Percentiles rank a stretch among this genome's conserved stretches.
Evolutionary conservation across 2,888 invertebrate species (phyloP).

Genomic region (Argyra leucocephala): DNA sequence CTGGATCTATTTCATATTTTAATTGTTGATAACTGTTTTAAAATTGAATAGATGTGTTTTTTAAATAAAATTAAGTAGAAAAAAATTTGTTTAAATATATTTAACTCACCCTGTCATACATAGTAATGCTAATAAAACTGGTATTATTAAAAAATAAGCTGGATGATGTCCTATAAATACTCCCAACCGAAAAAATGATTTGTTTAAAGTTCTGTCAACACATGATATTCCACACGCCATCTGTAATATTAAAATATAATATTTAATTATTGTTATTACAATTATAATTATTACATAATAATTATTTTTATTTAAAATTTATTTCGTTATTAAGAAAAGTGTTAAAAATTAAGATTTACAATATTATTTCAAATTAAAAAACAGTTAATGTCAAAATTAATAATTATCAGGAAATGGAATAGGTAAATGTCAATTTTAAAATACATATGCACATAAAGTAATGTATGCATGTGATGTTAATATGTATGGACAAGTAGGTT

Average conservation of each 20-base stretch:
- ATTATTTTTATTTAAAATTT: neutral
- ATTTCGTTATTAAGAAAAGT: no score
- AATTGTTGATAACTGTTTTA: conserved; percentile 59
- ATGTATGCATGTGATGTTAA: no score
- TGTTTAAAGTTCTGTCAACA: conserved; percentile 70
- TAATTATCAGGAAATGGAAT: no score
- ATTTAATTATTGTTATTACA: neutral
- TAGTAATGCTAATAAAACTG: conserved; percentile 67
- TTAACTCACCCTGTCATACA: conserved; percentile 63
- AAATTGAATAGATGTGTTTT: conserved; percentile 2
- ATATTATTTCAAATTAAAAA: no score
- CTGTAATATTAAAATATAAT: conserved; percentile 43
- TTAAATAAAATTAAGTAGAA: neutral
- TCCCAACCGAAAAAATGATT: conserved; percentile 73
- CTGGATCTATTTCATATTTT: conserved; percentile 84
- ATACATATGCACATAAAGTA: neutral
- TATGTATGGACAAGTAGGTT: no score
- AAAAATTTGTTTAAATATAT: neutral
- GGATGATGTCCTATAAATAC: conserved; percentile 69
- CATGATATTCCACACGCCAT: conserved; percentile 64
- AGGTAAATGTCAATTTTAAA: no score
- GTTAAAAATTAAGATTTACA: no score
- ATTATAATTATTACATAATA: neutral
- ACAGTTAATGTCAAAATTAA: no score
- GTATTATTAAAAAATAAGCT: conserved; percentile 80